These are phyloP conservation scores for Motacilla alba DNA, from an alignment of 2,113 vertebrate species.

Conservation along the genomic window DNA sequence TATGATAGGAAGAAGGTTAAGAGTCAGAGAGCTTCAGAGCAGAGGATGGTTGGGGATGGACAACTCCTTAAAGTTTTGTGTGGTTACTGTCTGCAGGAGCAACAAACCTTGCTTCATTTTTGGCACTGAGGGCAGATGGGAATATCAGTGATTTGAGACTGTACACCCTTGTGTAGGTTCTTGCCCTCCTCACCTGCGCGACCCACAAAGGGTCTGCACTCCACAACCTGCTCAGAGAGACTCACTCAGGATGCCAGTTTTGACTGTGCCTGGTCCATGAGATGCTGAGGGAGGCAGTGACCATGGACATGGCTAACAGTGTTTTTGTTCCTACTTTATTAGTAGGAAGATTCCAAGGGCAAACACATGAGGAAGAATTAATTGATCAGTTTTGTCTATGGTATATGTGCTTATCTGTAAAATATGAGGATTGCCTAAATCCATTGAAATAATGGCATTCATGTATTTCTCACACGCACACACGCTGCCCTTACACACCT, in stretches of 20 bases:
- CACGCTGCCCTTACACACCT: not conserved
- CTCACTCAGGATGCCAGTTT: no score
- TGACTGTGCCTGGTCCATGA: not conserved
- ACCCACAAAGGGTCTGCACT: not conserved
- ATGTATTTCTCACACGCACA: not conserved
- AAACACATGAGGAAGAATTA: not conserved
- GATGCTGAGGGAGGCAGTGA: not conserved
- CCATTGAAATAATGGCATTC: not conserved
- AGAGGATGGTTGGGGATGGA: not conserved
- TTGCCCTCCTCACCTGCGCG: not conserved
- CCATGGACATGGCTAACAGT: not conserved
- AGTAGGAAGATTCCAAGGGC: not conserved
- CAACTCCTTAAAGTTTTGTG: not conserved
- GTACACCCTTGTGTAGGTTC: rapidly evolving
- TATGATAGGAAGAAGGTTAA: not conserved
- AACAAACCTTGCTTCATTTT: not conserved
- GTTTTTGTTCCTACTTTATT: not conserved
- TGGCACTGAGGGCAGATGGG: not conserved
- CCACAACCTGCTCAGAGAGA: not conserved
- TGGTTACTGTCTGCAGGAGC: not conserved
- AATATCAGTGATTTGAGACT: not conserved
- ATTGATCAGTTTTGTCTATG: not conserved
- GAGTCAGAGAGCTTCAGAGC: not conserved
- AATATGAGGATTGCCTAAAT: not conserved
- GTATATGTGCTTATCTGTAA: not conserved